These are phyloP conservation scores for Dendrophyllia cribrosa DNA, from an alignment of 64 coral and sea anemone genomes.

Conservation along the genomic window DNA sequence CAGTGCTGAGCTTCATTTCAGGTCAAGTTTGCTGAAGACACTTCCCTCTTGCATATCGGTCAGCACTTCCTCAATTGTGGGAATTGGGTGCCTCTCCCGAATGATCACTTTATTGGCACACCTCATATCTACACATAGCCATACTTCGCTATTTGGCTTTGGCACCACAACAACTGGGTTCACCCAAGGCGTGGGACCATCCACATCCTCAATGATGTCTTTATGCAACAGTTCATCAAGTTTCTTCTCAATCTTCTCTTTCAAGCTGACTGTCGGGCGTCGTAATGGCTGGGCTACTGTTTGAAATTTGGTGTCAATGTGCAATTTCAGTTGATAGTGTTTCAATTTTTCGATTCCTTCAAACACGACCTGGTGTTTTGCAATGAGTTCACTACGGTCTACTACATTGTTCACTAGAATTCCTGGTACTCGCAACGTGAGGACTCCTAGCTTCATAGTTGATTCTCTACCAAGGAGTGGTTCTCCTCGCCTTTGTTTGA, in stretches of 20 bases:
- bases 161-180: conserved; percentile 5
- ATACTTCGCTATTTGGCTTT: conserved; percentile 24
- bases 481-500: conserved; percentile 9
- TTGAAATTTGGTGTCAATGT: conserved; percentile 25
- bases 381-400: background rate
- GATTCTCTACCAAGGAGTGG: conserved; percentile 1
- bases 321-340: conserved; percentile 43
- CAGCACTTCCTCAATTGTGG: conserved; percentile 15
- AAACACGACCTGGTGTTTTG: conserved; percentile 4
- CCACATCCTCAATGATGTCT: conserved; percentile 40
- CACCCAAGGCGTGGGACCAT: conserved; percentile 5
- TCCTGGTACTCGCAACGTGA: background rate
- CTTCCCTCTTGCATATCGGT: conserved; percentile 4
- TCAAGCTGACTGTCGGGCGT: background rate
- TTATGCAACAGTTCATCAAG: conserved; percentile 10
- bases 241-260: conserved; percentile 19
- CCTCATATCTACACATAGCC: conserved; percentile 44
- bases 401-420: background rate
- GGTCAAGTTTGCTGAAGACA: conserved; percentile 33
- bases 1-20: background rate
- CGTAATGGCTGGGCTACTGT: conserved; percentile 30
- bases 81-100: background rate
- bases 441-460: background rate
- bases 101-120: conserved; percentile 4
- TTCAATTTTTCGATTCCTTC: conserved; percentile 37